Evolutionary conservation across 2,797 vertebrate species (phyloP), one percentile per base, ranked within the genome.

Genomic region (Hephaestus fuliginosus): DNA sequence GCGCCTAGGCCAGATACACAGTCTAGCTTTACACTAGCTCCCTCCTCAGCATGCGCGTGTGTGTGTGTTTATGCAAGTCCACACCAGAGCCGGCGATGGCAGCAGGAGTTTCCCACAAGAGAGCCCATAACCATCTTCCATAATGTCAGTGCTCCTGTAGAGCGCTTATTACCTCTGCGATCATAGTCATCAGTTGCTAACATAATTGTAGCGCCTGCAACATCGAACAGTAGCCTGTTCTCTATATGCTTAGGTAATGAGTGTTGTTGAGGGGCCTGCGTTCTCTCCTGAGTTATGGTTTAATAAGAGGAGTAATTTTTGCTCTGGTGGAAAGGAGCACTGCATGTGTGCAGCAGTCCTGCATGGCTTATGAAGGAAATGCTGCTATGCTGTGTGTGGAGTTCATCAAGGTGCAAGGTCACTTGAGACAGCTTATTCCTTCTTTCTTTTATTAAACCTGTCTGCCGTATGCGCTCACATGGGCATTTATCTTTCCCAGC

Each of bases 151-250:
- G 84, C 81, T 90, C 81, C 80, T 10, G 15, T 80, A 82, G 77
- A 88, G 83, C 57, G 2, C 80, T 86, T 84, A 92, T 93, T 92
- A 92, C 25, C 1, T 80, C 74, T 66, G 61, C 86, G 91, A 93
- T 94, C 89, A 93, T 88, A 91, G 92, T 92, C 80, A 89, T 92
- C 87, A 90, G 78, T n/a, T 17, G 73, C 70, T 60, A 67, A 73
- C 79, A 28, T 93, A 92, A 94, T 91, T 92, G 89, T 88, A 86
- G 87, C 81, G 1, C 51, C 66, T 64, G 85, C 74, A 78, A 51
- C 73, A 65, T n/a, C 9, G 81, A 76, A 39, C 80, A 70, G 76
- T 58, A 53, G 81, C 52, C 44, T 73, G 74, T 62, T 80, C 46
- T 17, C 83, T 87, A 65, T 77, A 84, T 80, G 76, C 82, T 76